Percentiles rank a stretch among this genome's conserved stretches.
Evolutionary conservation across 2,888 invertebrate species (phyloP).

Genomic region (Tuta absoluta): DNA sequence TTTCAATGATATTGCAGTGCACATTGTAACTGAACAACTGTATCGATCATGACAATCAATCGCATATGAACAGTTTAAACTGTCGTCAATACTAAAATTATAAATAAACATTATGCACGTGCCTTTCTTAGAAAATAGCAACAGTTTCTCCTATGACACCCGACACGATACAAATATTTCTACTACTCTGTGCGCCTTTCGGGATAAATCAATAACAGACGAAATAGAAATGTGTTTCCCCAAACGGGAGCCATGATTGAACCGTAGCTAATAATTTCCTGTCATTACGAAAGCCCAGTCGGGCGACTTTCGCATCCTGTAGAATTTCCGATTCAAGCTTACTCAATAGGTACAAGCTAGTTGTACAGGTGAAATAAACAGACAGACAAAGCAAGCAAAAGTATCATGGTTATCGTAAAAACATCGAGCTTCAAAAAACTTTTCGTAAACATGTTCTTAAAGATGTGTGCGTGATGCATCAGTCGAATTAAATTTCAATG

Average conservation of each 20-base stretch:
- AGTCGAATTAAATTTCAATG: too few species aligned
- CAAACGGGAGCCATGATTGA: not conserved
- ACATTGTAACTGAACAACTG: not conserved
- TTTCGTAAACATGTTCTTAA: too few species aligned
- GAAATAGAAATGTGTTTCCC: not conserved
- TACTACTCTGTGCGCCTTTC: not conserved
- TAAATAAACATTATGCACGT: slow-evolving; percentile 15
- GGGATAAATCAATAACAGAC: not conserved
- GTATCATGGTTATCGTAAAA: too few species aligned
- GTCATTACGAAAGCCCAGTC: not conserved
- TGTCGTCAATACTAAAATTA: not conserved
- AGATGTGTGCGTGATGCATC: too few species aligned
- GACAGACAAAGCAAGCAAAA: too few species aligned
- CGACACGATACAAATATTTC: too few species aligned
- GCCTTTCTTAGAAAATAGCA: not conserved
- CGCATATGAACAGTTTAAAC: not conserved
- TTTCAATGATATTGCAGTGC: too few species aligned
- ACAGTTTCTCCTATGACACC: too few species aligned
- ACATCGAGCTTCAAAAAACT: too few species aligned
- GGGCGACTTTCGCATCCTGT: not conserved
- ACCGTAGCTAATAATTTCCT: not conserved
- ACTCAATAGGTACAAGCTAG: too few species aligned
- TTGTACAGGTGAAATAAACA: too few species aligned
- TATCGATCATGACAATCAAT: not conserved
- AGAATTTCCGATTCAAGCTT: not conserved